A percentile compares a stretch with the other conserved stretches of the same genome.
Evolutionary conservation across 2,888 invertebrate genomes (phyloP).

Genomic region (Cepaea hortensis): DNA sequence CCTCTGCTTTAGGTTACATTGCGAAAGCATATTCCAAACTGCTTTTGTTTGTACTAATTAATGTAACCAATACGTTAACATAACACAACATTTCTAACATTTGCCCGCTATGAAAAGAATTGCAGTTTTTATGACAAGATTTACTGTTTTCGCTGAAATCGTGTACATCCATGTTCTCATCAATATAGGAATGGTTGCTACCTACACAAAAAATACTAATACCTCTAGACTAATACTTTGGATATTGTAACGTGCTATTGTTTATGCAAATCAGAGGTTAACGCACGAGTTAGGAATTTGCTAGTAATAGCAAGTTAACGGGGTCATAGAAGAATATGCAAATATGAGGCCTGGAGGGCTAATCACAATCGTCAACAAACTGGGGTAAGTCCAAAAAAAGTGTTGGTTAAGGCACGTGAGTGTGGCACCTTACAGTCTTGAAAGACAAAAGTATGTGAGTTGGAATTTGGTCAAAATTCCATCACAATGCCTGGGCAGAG

Average conservation of each 20-base stretch:
- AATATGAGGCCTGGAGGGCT: too few species aligned
- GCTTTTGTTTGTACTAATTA: neutral
- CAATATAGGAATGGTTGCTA: neutral
- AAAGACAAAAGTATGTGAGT: too few species aligned
- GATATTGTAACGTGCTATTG: neutral
- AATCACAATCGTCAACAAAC: too few species aligned
- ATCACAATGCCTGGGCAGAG: too few species aligned
- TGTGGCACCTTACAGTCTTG: too few species aligned
- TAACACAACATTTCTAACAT: conserved; percentile 16
- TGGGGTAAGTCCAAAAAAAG: too few species aligned
- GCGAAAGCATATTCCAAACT: neutral
- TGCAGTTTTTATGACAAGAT: neutral
- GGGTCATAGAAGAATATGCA: too few species aligned
- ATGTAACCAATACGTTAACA: conserved; percentile 1
- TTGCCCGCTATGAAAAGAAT: conserved; percentile 10
- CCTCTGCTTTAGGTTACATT: neutral
- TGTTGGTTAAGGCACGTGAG: too few species aligned
- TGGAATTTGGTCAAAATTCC: too few species aligned
- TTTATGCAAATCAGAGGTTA: too few species aligned
- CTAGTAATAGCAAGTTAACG: too few species aligned
- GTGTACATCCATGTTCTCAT: conserved; percentile 1
- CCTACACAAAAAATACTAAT: neutral
- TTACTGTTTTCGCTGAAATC: neutral
- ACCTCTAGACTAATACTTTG: neutral
- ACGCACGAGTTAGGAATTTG: too few species aligned